phyloP scores from a whole-genome alignment of 2,113 vertebrate genomes.

The Daubentonia madagascariensis region DNA sequence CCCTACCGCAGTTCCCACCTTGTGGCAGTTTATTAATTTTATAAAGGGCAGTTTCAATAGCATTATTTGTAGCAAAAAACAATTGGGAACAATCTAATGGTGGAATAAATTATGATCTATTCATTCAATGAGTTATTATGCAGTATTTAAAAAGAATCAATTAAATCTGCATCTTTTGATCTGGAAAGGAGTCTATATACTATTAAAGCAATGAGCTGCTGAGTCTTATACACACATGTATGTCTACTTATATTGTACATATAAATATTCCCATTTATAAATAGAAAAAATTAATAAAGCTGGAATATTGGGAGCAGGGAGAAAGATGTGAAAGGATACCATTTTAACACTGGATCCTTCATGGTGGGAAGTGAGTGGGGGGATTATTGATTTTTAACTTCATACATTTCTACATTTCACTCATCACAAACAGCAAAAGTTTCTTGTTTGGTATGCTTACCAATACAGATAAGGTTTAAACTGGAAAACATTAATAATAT shows the following conservation, averaged over 20 bases:
- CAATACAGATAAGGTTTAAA: background rate
- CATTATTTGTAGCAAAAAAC: background rate
- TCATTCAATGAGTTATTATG: background rate
- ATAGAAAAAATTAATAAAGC: background rate
- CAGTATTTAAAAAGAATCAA: background rate
- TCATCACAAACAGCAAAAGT: background rate
- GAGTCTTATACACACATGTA: background rate
- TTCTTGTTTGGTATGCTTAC: background rate
- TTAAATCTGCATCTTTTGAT: background rate
- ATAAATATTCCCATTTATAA: background rate
- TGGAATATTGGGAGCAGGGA: background rate
- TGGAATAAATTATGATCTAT: background rate
- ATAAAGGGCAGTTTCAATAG: too few species aligned
- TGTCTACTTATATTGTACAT: background rate
- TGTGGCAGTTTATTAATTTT: too few species aligned
- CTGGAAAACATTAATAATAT: background rate
- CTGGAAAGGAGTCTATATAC: background rate
- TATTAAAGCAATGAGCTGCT: background rate
- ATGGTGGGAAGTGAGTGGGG: background rate
- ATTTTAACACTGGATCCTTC: background rate
- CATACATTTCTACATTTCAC: background rate
- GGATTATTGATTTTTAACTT: background rate
- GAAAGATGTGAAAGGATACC: background rate
- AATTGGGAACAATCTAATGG: background rate
- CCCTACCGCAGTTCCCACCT: too few species aligned